Base-by-base conservation (phyloP, 2,113 vertebrate genomes). In the Ictidomys tridecemlineatus region DNA sequence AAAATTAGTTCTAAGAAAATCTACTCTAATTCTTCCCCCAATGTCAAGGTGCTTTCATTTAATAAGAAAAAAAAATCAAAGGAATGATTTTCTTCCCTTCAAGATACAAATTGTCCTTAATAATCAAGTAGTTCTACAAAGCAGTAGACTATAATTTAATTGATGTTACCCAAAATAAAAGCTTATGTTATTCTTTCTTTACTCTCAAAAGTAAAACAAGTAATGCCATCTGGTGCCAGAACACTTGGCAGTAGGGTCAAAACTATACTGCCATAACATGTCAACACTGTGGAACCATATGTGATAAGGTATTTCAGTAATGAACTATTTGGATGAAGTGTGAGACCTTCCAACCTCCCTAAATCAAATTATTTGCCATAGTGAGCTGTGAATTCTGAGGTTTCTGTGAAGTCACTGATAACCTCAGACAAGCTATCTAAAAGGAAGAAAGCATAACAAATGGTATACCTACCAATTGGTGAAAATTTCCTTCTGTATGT, bases 401-500 rank as follows among this genome's bases (percentile, higher is more conserved):
- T 83, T 97, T 95, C 85, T 93, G 9, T 78, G 28, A 97, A 69
- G 78, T 93, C 73, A 96, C 56, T 74, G 45, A 93, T 88, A 96
- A 96, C 61, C 78, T 88, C 94, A 96, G 85, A 45, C 48, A 97
- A 96, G 42, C 86, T 84, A 95, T 95, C 51, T 89, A 94, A 30
- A 89, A 89, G 85, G 73, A 91, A 92, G 83, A 95, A 88, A 83
- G 61, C 26, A 63, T 45, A 96, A 93, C 42, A 93, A 94, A 90
- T 93, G 72, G 92, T 70, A 65, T 95, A 99, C 99, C 98, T 98
- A 99, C 99, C 99, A 97, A 99, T 99, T 1, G 99, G 99, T 0
- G 99, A 99, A 98, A 99, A 99, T 98, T 99, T 99, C 98, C 99
- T 99, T 99, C 99, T 99, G 93, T 99, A 99, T 0, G 99, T 99